Conservation (phyloP, 2,888 invertebrate species). For the Melanchra persicariae region DNA sequence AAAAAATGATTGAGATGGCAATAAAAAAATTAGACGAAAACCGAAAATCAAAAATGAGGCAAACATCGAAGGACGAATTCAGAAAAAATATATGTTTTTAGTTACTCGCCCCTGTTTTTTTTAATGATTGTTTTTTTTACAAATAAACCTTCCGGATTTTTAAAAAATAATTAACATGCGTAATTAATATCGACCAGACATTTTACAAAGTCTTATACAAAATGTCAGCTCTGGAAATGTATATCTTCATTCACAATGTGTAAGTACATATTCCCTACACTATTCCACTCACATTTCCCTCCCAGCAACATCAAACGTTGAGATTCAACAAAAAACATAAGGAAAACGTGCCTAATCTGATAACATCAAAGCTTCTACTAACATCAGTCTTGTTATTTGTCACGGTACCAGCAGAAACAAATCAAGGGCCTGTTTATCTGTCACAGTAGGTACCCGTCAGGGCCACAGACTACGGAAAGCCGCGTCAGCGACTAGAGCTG, state of each 20-base stretch:
- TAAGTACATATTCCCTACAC: conserved; percentile 5
- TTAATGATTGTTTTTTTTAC: too few relatives aligned
- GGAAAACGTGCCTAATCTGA: conserved; percentile 58
- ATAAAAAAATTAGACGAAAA: too few relatives aligned
- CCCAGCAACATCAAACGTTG: conserved; percentile 37
- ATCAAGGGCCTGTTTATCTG: conserved; percentile 78
- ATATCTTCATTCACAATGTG: background rate
- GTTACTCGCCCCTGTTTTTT: too few relatives aligned
- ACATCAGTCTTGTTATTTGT: conserved; percentile 72
- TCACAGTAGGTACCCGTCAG: conserved; percentile 43
- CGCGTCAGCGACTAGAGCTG: background rate
- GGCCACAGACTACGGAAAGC: background rate
- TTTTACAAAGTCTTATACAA: background rate
- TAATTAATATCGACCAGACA: background rate
- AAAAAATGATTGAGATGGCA: too few relatives aligned
- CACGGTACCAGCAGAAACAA: conserved; percentile 73
- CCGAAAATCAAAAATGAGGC: too few relatives aligned
- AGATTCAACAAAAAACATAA: conserved; percentile 51
- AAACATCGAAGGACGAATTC: too few relatives aligned
- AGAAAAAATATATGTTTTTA: too few relatives aligned
- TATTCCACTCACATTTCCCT: background rate
- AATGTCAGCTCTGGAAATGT: background rate
- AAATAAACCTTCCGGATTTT: background rate
- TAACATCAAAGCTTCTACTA: conserved; percentile 54
- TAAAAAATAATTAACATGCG: too few relatives aligned